Evolutionary conservation across 2,797 vertebrate genomes (phyloP), one percentile per base, ranked within the genome.

Genomic region (Sebastes steindachneri): DNA sequence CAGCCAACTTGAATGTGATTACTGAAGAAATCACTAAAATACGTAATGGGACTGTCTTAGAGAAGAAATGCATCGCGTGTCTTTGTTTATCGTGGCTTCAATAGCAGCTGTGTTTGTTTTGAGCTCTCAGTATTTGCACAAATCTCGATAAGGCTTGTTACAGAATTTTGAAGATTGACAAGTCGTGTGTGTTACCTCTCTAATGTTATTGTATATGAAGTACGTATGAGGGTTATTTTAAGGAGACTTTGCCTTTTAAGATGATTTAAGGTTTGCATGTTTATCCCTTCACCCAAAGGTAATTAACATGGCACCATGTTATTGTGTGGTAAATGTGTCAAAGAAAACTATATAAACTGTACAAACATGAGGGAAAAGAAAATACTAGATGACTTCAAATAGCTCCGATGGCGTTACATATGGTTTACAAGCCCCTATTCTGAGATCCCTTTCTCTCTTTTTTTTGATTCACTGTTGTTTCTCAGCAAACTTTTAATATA

Each of bases 21-120:
- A 29, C 51, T 76, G 70, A 14, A 37, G 35, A 78, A 86, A 86
- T 90, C 82, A 86, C 88, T 89, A 41, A 84, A 76, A 86, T 54
- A 65, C 66, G 55, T 48, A 3, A 80, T 33, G 73, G 85, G 87
- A 90, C 82, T 80, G 82, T 89, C 77, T 66, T 79, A 82, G 85
- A 86, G 79, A 87, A 84, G 77, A 92, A 86, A 86, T 62, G 88
- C 82, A 79, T 87, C 31, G 64, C 41, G 57, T 84, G 87, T 89
- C 74, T 88, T 87, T 87, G 79, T 94, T 86, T 77, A 14, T 82
- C 37, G 87, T 90, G 86, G 92, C 93, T 88, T 90, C 62, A 25
- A 59, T 79, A 88, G 93, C 91, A 91, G 90, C 91, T 92, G 90
- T 93, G 92, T 93, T 94, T 93, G 88, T 93, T 95, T 90, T 91